Evolutionary conservation across 92 coral and sea anemone genomes (phyloP).

Genomic region (Phymanthus crucifer): DNA sequence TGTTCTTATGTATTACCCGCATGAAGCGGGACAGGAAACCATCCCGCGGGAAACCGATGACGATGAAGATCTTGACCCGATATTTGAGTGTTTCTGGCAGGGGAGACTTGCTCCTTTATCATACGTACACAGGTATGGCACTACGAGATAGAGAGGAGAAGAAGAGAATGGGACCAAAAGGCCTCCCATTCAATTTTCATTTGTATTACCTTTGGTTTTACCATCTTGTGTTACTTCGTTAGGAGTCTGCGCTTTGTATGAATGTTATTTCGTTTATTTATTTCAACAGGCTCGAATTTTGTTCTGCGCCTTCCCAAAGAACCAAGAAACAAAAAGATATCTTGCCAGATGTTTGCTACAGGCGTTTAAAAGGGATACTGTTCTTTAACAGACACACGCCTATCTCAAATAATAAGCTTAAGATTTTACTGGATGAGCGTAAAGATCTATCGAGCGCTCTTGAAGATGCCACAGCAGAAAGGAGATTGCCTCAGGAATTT

Average conservation of each 20-base stretch:
- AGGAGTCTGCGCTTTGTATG: neutral
- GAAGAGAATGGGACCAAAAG: no score
- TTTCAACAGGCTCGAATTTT: constrained; percentile 62
- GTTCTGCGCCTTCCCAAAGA: constrained; percentile 64
- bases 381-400: constrained; percentile 87
- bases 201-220: no score
- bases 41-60: constrained; percentile 66
- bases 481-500: constrained; percentile 79
- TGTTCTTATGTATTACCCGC: constrained; percentile 87
- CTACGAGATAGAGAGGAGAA: no score
- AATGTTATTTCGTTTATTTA: neutral
- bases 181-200: no score
- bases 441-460: constrained; percentile 81
- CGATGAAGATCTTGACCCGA: constrained; percentile 63
- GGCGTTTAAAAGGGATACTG: constrained; percentile 76
- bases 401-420: constrained; percentile 78
- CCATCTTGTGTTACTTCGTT: no score
- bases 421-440: constrained; percentile 79
- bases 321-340: constrained; percentile 78
- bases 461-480: constrained; percentile 83
- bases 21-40: constrained; percentile 86
- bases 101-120: constrained; percentile 87
- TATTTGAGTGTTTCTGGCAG: constrained; percentile 92
- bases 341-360: constrained; percentile 71
- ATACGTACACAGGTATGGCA: constrained; percentile 71